These are phyloP conservation scores for Metopolophium dirhodum DNA, from an alignment of 1,140 invertebrate species.

Conservation along the genomic window DNA sequence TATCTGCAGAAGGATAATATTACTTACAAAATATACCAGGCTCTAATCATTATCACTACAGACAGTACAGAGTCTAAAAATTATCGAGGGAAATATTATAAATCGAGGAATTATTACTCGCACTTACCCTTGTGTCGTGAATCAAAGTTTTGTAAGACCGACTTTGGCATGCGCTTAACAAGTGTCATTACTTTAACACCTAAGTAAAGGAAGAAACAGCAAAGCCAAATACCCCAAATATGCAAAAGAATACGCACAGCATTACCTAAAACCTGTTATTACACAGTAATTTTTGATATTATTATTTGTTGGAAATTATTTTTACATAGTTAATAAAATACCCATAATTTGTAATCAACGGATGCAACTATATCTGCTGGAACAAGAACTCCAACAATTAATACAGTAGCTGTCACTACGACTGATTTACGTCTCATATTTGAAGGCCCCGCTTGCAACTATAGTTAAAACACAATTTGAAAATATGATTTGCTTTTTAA, in stretches of 20 bases:
- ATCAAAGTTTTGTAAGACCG: constrained; percentile 64
- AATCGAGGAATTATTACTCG: not conserved
- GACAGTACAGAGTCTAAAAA: not conserved
- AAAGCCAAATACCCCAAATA: constrained; percentile 69
- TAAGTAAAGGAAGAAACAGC: constrained; percentile 67
- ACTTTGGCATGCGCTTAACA: constrained; percentile 65
- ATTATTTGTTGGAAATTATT: not conserved
- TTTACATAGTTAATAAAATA: not conserved
- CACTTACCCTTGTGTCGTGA: constrained; percentile 65
- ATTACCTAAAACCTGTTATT: constrained; percentile 65
- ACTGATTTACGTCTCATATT: constrained; percentile 56
- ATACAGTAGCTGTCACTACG: constrained; percentile 35
- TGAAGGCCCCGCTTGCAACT: constrained; percentile 30
- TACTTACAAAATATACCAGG: not conserved
- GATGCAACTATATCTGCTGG: constrained; percentile 42
- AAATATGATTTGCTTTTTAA: not conserved
- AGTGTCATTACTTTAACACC: constrained; percentile 66
- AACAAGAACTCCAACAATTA: constrained; percentile 41
- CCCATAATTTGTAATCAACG: constrained; percentile 47
- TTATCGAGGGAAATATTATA: too few relatives aligned
- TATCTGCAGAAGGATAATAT: not conserved
- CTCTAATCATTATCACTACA: not conserved
- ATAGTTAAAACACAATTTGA: not conserved
- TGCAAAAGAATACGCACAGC: constrained; percentile 68
- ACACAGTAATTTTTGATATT: not conserved